phyloP scores from a whole-genome alignment of 2,797 vertebrate genomes.

The Lagocephalus sceleratus region DNA sequence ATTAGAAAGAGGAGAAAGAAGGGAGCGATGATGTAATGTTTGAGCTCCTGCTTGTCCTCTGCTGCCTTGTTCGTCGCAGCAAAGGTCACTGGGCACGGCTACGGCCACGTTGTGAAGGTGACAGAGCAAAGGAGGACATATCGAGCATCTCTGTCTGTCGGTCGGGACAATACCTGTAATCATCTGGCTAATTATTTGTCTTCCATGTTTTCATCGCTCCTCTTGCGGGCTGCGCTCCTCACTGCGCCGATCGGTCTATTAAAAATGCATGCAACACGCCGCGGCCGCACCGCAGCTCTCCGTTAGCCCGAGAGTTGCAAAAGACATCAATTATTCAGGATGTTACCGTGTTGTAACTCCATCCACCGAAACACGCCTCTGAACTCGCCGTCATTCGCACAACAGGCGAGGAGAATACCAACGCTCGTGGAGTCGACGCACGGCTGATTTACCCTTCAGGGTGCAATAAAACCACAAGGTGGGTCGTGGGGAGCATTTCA shows the following conservation, averaged over 20 bases:
- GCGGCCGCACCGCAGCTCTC: conserved; percentile 48
- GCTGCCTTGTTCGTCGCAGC: conserved; percentile 52
- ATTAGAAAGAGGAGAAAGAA: conserved; percentile 25
- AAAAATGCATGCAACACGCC: conserved; percentile 67
- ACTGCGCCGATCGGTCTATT: conserved; percentile 54
- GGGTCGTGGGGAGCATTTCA: conserved; percentile 23
- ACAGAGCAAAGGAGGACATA: conserved; percentile 26
- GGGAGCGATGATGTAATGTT: conserved; percentile 41
- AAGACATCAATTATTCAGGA: conserved; percentile 79
- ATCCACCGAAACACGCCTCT: conserved; percentile 50
- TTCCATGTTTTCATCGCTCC: conserved; percentile 23
- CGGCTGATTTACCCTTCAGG: conserved; percentile 25
- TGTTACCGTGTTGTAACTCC: conserved; percentile 51
- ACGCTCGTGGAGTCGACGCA: conserved; percentile 29
- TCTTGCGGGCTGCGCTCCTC: conserved; percentile 25
- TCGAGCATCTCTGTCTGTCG: conserved; percentile 38
- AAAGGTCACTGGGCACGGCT: conserved; percentile 60
- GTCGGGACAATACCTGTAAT: background rate
- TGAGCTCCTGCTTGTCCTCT: conserved; percentile 41
- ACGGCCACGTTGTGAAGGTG: conserved; percentile 53
- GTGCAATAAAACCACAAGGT: conserved; percentile 37
- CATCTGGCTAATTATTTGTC: conserved; percentile 19
- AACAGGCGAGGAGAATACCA: conserved; percentile 51
- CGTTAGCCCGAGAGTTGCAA: conserved; percentile 57
- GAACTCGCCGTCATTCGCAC: conserved; percentile 37